These are phyloP conservation scores for Darevskia mixta DNA, from an alignment of 2,797 vertebrate species.

Conservation along the genomic window DNA sequence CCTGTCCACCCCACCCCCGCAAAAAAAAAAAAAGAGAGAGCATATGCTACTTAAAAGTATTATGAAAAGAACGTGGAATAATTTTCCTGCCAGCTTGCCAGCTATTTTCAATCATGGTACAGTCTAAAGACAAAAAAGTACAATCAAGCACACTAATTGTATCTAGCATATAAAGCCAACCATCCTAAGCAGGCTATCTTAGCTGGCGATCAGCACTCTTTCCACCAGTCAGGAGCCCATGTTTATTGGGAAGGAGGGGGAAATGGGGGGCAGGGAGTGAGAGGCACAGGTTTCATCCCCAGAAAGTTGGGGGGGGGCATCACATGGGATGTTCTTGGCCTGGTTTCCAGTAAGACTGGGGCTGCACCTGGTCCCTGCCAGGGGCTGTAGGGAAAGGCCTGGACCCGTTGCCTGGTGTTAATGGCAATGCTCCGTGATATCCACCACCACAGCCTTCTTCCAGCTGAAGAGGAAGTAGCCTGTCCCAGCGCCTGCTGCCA, in stretches of 20 bases:
- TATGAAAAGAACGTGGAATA: background rate
- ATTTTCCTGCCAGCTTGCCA: slow-evolving; percentile 54
- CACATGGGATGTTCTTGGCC: slow-evolving; percentile 50
- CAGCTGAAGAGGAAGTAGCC: slow-evolving; percentile 99
- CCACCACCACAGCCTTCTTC: slow-evolving; percentile 96
- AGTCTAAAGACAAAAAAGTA: slow-evolving; percentile 62
- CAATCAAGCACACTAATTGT: background rate
- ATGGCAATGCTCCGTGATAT: slow-evolving; percentile 98
- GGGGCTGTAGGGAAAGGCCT: slow-evolving; percentile 25
- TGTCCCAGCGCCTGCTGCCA: slow-evolving; percentile 89
- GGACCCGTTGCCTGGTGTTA: slow-evolving; percentile 62
- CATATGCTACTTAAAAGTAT: slow-evolving; percentile 47
- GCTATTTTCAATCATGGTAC: slow-evolving; percentile 60
- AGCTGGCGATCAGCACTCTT: slow-evolving; percentile 11
- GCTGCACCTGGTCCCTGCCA: slow-evolving; percentile 45
- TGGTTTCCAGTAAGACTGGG: slow-evolving; percentile 47
- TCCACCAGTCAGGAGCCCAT: slow-evolving; percentile 36
- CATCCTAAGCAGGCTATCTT: background rate
- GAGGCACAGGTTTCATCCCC: background rate
- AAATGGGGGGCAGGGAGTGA: background rate
- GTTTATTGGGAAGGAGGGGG: slow-evolving; percentile 5
- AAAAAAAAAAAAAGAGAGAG: background rate
- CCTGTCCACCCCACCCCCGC: background rate
- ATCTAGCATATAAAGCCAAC: background rate
- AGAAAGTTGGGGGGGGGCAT: slow-evolving; percentile 45